phyloP scores from a whole-genome alignment of 2,888 invertebrate genomes.

The Aleiodes leptofemur region DNA sequence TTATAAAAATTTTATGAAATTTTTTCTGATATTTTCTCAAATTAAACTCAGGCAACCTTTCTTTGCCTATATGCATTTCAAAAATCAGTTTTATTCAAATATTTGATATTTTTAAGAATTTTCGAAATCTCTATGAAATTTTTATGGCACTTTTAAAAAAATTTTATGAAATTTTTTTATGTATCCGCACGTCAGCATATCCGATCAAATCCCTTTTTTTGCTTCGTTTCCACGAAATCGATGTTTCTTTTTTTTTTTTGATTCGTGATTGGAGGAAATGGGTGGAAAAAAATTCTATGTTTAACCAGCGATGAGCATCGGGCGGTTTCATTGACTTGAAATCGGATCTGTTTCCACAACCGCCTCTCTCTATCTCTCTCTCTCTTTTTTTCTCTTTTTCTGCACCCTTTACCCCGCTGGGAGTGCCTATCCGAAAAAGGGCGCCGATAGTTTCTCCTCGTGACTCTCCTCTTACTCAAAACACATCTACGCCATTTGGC shows the following conservation, averaged over 20 bases:
- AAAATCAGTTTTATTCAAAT: too few relatives aligned
- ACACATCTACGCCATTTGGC: slow-evolving; percentile 44
- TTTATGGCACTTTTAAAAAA: too few relatives aligned
- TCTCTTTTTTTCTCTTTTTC: too few relatives aligned
- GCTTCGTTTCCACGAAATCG: not conserved
- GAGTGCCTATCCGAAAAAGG: slow-evolving; percentile 38
- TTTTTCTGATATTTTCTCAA: too few relatives aligned
- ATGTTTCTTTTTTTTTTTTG: not conserved
- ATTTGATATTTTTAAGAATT: too few relatives aligned
- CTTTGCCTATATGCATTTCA: too few relatives aligned
- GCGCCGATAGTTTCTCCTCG: slow-evolving; percentile 31
- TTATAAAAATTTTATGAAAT: too few relatives aligned
- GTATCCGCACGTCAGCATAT: slow-evolving; percentile 9
- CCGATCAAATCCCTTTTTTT: not conserved
- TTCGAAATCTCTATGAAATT: too few relatives aligned
- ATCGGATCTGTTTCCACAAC: slow-evolving; percentile 62
- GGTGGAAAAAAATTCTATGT: slow-evolving; percentile 11
- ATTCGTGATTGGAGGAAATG: not conserved
- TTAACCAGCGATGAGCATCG: not conserved
- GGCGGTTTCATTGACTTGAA: slow-evolving; percentile 51
- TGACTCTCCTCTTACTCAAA: slow-evolving; percentile 43
- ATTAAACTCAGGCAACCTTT: too few relatives aligned
- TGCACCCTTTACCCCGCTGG: slow-evolving; percentile 56
- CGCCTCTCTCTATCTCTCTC: slow-evolving; percentile 29
- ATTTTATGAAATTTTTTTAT: not conserved